These are phyloP conservation scores for Cataglyphis altisquamis DNA, from an alignment of 2,888 invertebrate genomes.

Conservation along the genomic window DNA sequence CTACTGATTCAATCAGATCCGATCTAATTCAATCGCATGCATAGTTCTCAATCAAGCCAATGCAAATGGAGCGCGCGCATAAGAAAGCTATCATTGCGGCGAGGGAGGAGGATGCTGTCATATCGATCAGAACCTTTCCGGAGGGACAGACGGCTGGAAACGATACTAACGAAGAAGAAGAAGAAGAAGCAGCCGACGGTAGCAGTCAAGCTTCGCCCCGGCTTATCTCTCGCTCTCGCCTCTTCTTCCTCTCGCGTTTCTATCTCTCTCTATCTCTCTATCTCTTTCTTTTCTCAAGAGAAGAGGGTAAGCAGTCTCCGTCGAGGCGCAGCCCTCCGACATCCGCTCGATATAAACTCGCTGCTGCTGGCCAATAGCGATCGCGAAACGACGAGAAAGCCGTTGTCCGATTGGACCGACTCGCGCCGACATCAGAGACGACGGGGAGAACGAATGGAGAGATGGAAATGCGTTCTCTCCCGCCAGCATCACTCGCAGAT, in stretches of 20 bases:
- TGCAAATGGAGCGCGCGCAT: slow-evolving; percentile 19
- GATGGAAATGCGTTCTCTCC: slow-evolving; percentile 73
- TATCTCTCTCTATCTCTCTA: background rate
- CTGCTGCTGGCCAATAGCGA: slow-evolving; percentile 81
- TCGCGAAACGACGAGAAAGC: slow-evolving; percentile 78
- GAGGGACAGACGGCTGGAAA: slow-evolving; percentile 62
- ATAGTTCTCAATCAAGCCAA: background rate
- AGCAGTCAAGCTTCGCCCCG: slow-evolving; percentile 67
- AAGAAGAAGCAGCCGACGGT: slow-evolving; percentile 56
- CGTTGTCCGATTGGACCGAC: slow-evolving; percentile 81
- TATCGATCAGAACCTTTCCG: slow-evolving; percentile 72
- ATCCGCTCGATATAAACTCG: slow-evolving; percentile 84
- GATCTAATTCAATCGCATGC: slow-evolving; percentile 41
- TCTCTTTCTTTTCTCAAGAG: slow-evolving; percentile 43
- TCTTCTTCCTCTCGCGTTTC: background rate
- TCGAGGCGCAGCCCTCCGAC: slow-evolving; percentile 84
- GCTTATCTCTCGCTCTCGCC: slow-evolving; percentile 66
- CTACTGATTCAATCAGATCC: slow-evolving; percentile 23
- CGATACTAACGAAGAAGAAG: slow-evolving; percentile 67
- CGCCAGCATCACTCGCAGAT: slow-evolving; percentile 73
- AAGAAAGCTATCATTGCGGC: slow-evolving; percentile 50
- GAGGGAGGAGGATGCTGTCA: slow-evolving; percentile 63
- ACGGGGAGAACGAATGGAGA: slow-evolving; percentile 64
- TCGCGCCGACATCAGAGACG: slow-evolving; percentile 75
- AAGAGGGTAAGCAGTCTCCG: slow-evolving; percentile 69